Base-by-base conservation (phyloP, 2,888 invertebrate species). In the Minunthozetes semirufus region DNA sequence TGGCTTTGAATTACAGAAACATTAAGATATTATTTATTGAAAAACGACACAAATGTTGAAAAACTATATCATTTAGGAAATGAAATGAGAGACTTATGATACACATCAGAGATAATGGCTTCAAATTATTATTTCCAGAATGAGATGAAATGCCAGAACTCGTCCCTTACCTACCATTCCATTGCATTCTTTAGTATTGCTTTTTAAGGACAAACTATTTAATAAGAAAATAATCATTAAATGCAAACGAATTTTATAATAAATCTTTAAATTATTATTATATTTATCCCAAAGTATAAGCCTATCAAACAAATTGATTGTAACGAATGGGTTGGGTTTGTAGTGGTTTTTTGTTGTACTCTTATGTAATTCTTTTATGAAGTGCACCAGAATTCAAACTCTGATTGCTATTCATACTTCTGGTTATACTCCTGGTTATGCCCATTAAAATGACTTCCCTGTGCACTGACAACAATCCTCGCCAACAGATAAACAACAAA, bases 401-500 rank as follows among this genome's bases (percentile, higher is more conserved):
- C n/a, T 53, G 56, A 25, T 56, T 22, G 11, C 19, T 25, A 56
- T 56, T 22, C 56, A 50, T 50, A 50, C 50, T 50, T 50, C 50
- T 50, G 50, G 50, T 50, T 50, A 50, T 50, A 50, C 19, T 50
- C 17, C n/a, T 17, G 19, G 50, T n/a, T 50, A 19, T 50, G 50
- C 19, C 19, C 50, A 50, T 50, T 50, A 56, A 25, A 56, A 56
- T 56, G 56, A 56, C 56, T 56, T 56, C 56, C 56, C 56, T 56
- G 22, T 56, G 13, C 56, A 56, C 42, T 42, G 56, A 56, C 56
- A 56, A 56, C 56, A 25, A 56, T 56, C 56, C 17, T 19, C 13
- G 6, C 11, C 56, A 56, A 56, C 22, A 56, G 11, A 56, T 56
- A 42, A 42, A 42, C 42, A 42, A 42, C 8, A 42, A 42, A 42